Conservation (phyloP, 1,140 invertebrate species). For the Aphidius ervi region DNA sequence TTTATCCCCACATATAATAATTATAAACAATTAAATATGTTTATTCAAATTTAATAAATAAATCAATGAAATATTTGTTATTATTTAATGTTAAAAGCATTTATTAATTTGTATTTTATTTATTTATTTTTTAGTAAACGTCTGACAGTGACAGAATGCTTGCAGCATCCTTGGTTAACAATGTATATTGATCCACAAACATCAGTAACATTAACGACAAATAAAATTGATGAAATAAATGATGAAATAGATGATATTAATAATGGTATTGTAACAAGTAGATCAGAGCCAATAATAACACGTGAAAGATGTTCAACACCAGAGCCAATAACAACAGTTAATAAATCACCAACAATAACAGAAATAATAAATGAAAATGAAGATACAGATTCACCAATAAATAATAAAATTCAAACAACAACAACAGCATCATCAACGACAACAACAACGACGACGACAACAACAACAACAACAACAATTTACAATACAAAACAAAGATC, state of each 20-base stretch:
- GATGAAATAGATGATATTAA: not conserved
- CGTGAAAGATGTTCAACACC: conserved; percentile 20
- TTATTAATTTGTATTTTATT: conserved; percentile 2
- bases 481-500: conserved; percentile 7
- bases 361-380: not conserved
- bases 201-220: conserved; percentile 21
- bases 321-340: conserved; percentile 12
- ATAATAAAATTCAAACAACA: conserved; percentile 32
- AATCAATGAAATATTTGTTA: not conserved
- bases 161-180: conserved; percentile 61
- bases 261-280: not conserved
- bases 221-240: too few relatives aligned
- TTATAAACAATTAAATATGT: not conserved
- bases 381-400: conserved; percentile 13
- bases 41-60: not conserved
- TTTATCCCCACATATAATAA: not conserved
- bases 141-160: conserved; percentile 60
- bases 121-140: conserved; percentile 53
- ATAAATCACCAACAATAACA: conserved; percentile 8
- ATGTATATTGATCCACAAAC: conserved; percentile 36
- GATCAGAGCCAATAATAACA: not conserved
- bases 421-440: conserved; percentile 19
- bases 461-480: not conserved
- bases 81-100: too few relatives aligned
- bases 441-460: not conserved